These are phyloP conservation scores for Ancistrus triradiatus DNA, from an alignment of 2,113 vertebrate species.

Conservation along the genomic window DNA sequence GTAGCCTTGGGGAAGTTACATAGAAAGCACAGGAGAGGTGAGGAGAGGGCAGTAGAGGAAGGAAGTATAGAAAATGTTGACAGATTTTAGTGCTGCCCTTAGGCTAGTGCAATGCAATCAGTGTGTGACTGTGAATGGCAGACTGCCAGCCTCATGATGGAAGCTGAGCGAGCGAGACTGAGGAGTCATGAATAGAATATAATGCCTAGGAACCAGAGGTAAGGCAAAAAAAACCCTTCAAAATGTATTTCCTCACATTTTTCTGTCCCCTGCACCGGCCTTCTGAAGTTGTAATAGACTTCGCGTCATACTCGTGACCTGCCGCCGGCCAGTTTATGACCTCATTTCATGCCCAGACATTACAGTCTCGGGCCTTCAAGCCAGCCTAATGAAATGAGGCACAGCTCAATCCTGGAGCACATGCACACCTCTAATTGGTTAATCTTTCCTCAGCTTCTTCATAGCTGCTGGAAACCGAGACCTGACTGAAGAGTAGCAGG, in stretches of 20 bases:
- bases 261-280: conserved; percentile 36
- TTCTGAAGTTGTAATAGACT: conserved; percentile 71
- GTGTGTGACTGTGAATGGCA: conserved; percentile 29
- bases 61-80: conserved; percentile 41
- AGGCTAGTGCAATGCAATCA: conserved; percentile 32
- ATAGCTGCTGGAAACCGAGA: conserved; percentile 25
- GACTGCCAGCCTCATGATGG: conserved; percentile 35
- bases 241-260: conserved; percentile 7
- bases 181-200: conserved; percentile 19
- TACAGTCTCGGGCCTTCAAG: conserved; percentile 52
- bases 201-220: conserved; percentile 26
- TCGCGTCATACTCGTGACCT: conserved; percentile 63
- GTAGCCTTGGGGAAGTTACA: too few relatives aligned
- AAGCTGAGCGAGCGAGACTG: conserved; percentile 19
- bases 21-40: too few relatives aligned
- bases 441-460: conserved; percentile 52
- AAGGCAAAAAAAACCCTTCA: conserved; percentile 17
- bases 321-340: conserved; percentile 66
- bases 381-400: conserved; percentile 61
- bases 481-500: neutral
- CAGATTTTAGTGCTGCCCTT: conserved; percentile 47
- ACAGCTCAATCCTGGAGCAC: conserved; percentile 54
- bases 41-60: too few relatives aligned
- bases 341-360: conserved; percentile 62
- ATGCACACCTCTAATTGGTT: conserved; percentile 57